Conservation (phyloP, 2,113 vertebrate genomes). For the Antechinus flavipes region DNA sequence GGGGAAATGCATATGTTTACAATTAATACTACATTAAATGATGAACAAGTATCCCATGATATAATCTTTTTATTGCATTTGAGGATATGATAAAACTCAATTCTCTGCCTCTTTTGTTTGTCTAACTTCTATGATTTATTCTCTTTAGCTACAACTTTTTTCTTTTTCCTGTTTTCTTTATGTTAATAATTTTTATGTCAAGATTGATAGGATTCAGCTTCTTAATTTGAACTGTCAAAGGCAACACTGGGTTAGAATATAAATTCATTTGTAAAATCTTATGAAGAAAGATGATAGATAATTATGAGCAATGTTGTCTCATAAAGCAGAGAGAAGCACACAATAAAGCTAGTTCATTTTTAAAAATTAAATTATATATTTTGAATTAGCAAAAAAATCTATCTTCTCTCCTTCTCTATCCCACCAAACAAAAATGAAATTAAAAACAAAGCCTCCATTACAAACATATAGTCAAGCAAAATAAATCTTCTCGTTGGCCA, state of each 20-base stretch:
- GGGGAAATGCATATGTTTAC: neutral
- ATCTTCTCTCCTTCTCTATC: neutral
- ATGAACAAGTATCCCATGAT: neutral
- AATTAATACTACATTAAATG: neutral
- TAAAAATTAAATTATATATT: neutral
- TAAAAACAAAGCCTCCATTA: neutral
- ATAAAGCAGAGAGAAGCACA: neutral
- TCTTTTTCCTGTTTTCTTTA: neutral
- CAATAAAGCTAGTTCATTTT: neutral
- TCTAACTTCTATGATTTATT: neutral
- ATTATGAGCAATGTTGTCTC: neutral
- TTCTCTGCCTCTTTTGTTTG: neutral
- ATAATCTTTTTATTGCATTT: neutral
- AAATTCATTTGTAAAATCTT: neutral
- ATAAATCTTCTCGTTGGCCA: neutral
- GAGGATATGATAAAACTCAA: neutral
- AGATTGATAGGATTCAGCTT: neutral
- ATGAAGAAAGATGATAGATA: neutral
- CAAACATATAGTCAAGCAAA: neutral
- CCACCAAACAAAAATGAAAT: neutral
- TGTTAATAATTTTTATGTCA: neutral
- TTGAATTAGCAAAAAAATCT: neutral
- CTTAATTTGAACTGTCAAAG: neutral
- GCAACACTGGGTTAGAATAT: neutral
- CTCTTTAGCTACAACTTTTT: neutral